A percentile compares a stretch with the other conserved stretches of the same genome.
These are phyloP conservation scores for Neogobius melanostomus DNA, from an alignment of 2,113 vertebrate genomes.

Conservation along the genomic window DNA sequence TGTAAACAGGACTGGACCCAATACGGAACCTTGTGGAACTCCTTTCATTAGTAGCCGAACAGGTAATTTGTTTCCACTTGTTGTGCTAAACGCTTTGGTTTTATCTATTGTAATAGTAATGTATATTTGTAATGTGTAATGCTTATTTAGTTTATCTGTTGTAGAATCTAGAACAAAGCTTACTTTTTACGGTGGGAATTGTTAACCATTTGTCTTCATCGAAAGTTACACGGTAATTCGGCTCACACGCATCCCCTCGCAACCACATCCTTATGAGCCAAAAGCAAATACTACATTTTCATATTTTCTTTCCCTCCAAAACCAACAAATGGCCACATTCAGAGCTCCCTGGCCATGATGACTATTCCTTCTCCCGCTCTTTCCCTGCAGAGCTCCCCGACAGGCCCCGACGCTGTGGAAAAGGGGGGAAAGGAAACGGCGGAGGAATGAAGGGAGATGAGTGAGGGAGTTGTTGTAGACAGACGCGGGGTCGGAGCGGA, in stretches of 20 bases:
- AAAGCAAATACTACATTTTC: background rate
- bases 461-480: slow-evolving; percentile 29
- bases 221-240: no score
- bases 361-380: slow-evolving; percentile 26
- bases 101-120: no score
- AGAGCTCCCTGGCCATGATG: slow-evolving; percentile 15
- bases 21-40: background rate
- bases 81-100: background rate
- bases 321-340: slow-evolving; percentile 23
- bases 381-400: slow-evolving; percentile 46
- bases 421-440: background rate
- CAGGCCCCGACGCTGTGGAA: slow-evolving; percentile 31
- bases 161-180: no score
- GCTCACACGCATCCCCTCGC: no score
- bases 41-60: background rate
- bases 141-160: no score
- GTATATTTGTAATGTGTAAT: no score
- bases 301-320: background rate
- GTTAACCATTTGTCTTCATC: no score
- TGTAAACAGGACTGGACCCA: background rate
- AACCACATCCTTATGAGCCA: background rate
- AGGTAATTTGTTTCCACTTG: background rate
- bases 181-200: background rate
- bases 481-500: slow-evolving; percentile 14
- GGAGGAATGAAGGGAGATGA: slow-evolving; percentile 15